phyloP scores from a whole-genome alignment of 2,113 vertebrate species.

The Lynx canadensis region DNA sequence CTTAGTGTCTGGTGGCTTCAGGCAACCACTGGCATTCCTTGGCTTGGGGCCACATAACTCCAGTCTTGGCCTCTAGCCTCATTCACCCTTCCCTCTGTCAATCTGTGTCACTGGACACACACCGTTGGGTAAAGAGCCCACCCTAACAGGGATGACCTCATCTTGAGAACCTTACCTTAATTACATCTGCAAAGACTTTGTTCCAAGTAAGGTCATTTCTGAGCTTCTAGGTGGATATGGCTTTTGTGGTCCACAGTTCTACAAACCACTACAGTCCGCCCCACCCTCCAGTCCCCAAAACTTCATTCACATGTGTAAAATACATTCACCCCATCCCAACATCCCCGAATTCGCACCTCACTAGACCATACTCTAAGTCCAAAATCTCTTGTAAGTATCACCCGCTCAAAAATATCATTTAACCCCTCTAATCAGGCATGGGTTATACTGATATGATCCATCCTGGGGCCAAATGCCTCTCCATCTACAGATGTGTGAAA shows the following conservation, averaged over 20 bases:
- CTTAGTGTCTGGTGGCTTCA: neutral
- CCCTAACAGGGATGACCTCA: neutral
- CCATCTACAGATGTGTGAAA: neutral
- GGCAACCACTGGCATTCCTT: rapidly evolving
- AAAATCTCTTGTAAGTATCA: neutral
- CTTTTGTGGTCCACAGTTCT: neutral
- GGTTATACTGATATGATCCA: too few species aligned
- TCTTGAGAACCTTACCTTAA: neutral
- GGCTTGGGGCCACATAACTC: neutral
- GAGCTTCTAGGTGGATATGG: neutral
- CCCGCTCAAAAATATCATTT: neutral
- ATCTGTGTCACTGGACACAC: too few species aligned
- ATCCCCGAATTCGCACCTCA: neutral
- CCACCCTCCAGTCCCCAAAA: neutral
- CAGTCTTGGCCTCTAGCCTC: neutral
- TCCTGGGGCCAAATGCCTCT: neutral
- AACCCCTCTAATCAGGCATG: neutral
- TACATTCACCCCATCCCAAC: neutral
- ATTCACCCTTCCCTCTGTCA: neutral
- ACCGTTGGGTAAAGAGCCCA: too few species aligned
- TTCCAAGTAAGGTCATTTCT: neutral
- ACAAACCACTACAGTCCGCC: too few species aligned
- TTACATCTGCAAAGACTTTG: neutral
- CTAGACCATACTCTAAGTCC: neutral
- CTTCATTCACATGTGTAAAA: neutral